Evolutionary conservation across 1,140 invertebrate species (phyloP), one percentile per base, ranked within the genome.

Genomic region (Drosophila mauritiana): DNA sequence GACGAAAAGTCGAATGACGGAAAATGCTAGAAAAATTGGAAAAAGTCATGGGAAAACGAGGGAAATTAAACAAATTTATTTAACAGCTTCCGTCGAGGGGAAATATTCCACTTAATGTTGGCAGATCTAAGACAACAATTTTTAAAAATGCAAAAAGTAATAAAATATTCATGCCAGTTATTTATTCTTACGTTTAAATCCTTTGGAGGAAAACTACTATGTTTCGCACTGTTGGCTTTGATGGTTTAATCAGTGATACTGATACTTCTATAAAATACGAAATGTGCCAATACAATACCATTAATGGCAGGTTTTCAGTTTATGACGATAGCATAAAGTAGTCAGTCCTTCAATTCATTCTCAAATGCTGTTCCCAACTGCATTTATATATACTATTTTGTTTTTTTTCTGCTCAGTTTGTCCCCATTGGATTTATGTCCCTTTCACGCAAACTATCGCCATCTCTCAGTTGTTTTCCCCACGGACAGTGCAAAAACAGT

Each of bases 391-490:
- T 27, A 27, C 6, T 17, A 1, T 17, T 17, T 17, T 0, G 0
- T 17, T 15, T n/a, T 40, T 31, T 62, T 57, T 25, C 10, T 37
- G 20, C 12, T 12, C 12, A 39, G 13, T 34, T 63, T 22, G n/a
- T 17, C 54, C 54, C 45, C 45, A 49, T 11, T 17, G 64, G 46
- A 68, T 65, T 68, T 68, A 65, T 68, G 46, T 65, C 61, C 59
- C 37, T 68, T 68, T 64, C 17, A 17, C 11, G 64, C 58, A 63
- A 68, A 68, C 64, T 65, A 68, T 65, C 36, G 61, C 61, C 46
- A 53, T 42, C 20, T 45, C 37, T 20, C 64, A 27, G 45, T 52
- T 43, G 37, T 31, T 34, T 62, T 27, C 64, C 64, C 59, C 40
- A 25, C 20, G 64, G 37, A 63, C 27, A 51, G 61, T 65, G 59